phyloP scores from a whole-genome alignment of 2,113 vertebrate genomes.

The Poeciliopsis retropinna region DNA sequence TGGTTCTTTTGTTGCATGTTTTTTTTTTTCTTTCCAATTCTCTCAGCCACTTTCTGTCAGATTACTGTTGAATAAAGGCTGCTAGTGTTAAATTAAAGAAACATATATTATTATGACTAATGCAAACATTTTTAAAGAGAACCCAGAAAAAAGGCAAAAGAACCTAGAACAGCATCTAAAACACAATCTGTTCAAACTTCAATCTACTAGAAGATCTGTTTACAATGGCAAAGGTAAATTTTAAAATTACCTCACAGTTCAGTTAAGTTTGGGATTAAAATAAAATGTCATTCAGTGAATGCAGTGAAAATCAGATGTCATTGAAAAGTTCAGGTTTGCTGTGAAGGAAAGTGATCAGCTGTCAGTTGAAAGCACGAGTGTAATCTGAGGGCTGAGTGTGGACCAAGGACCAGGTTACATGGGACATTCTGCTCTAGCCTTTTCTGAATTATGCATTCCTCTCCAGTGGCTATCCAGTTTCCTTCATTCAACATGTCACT shows the following conservation, averaged over 20 bases:
- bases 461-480: slow-evolving; percentile 85
- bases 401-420: slow-evolving; percentile 57
- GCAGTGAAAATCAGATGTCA: not conserved
- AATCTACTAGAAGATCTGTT: too few species aligned
- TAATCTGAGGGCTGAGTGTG: slow-evolving; percentile 72
- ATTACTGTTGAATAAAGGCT: too few species aligned
- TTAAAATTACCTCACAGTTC: not conserved
- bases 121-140: too few species aligned
- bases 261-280: not conserved
- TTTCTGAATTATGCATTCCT: slow-evolving; percentile 93
- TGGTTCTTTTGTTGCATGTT: too few species aligned
- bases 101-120: too few species aligned
- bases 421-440: slow-evolving; percentile 73
- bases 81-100: too few species aligned
- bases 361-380: slow-evolving; percentile 38
- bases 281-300: not conserved
- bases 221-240: not conserved
- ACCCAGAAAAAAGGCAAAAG: too few species aligned
- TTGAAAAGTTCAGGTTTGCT: slow-evolving; percentile 15
- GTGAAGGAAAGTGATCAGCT: slow-evolving; percentile 56
- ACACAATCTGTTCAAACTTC: too few species aligned
- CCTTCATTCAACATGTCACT: slow-evolving; percentile 73
- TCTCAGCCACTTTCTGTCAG: too few species aligned
- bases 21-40: too few species aligned
- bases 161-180: too few species aligned